These are phyloP conservation scores for Atrichornis clamosus DNA, from an alignment of 2,113 vertebrate species.

Conservation along the genomic window DNA sequence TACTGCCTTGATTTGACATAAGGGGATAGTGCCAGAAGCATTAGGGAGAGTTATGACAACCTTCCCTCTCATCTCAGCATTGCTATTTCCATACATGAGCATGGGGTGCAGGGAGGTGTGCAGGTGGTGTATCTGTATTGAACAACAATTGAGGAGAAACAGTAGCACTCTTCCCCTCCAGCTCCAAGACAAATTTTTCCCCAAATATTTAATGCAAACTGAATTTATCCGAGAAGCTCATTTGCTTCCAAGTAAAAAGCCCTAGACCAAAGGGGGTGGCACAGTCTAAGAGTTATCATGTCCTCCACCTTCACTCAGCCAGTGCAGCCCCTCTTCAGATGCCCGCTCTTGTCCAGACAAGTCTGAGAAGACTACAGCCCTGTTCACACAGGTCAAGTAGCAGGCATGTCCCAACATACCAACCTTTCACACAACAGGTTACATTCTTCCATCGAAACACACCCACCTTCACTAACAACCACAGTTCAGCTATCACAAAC, in stretches of 20 bases:
- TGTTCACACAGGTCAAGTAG: background rate
- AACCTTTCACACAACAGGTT: background rate
- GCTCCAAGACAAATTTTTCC: background rate
- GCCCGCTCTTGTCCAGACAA: background rate
- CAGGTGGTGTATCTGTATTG: background rate
- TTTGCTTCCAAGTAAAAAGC: background rate
- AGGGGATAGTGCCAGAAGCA: background rate
- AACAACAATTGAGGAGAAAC: background rate
- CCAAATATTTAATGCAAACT: background rate
- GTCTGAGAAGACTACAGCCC: background rate
- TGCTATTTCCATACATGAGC: background rate
- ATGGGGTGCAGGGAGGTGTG: background rate
- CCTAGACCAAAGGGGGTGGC: accelerated
- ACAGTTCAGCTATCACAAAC: background rate
- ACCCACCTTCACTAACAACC: background rate
- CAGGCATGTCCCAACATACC: background rate
- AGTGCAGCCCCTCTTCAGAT: background rate
- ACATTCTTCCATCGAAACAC: slow-evolving; percentile 3
- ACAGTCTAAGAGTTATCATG: background rate
- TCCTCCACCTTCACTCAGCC: background rate
- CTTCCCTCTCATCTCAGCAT: background rate
- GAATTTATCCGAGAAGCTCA: background rate
- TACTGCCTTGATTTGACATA: background rate
- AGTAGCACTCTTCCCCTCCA: background rate
- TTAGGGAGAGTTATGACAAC: background rate